phyloP scores from a whole-genome alignment of 2,797 vertebrate genomes.

The Babyrousa celebensis region DNA sequence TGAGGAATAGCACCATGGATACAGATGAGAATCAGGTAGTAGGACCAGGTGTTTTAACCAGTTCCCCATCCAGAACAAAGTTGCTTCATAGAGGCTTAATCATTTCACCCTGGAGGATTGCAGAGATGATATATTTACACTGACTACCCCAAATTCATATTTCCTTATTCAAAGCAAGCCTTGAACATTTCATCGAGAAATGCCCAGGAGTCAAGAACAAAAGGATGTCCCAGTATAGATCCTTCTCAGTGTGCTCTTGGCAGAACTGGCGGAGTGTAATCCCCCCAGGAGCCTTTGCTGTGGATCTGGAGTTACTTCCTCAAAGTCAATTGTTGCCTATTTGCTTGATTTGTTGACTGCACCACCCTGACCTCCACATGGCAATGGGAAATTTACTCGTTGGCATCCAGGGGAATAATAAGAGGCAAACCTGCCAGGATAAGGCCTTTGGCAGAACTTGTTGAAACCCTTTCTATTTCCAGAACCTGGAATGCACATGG shows the following conservation, averaged over 20 bases:
- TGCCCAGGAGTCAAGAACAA: background rate
- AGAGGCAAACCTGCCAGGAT: conserved; percentile 59
- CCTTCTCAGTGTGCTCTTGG: conserved; percentile 9
- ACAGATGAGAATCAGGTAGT: background rate
- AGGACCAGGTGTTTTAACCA: background rate
- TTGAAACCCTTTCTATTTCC: conserved; percentile 75
- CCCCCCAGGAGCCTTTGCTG: background rate
- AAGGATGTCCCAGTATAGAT: background rate
- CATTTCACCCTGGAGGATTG: background rate
- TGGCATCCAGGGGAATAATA: conserved; percentile 16
- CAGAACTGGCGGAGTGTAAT: background rate
- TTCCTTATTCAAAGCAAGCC: background rate
- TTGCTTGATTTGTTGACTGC: conserved; percentile 30
- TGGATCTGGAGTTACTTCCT: background rate
- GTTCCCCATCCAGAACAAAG: background rate
- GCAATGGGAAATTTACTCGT: background rate
- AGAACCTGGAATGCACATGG: conserved; percentile 64
- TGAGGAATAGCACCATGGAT: background rate
- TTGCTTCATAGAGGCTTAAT: background rate
- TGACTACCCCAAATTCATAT: background rate
- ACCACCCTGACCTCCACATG: background rate
- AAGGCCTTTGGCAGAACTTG: conserved; percentile 62
- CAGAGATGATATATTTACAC: background rate
- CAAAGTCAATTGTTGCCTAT: background rate
- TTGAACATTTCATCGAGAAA: background rate